Base-by-base conservation (phyloP, 2,113 vertebrate species). In the Perca flavescens region DNA sequence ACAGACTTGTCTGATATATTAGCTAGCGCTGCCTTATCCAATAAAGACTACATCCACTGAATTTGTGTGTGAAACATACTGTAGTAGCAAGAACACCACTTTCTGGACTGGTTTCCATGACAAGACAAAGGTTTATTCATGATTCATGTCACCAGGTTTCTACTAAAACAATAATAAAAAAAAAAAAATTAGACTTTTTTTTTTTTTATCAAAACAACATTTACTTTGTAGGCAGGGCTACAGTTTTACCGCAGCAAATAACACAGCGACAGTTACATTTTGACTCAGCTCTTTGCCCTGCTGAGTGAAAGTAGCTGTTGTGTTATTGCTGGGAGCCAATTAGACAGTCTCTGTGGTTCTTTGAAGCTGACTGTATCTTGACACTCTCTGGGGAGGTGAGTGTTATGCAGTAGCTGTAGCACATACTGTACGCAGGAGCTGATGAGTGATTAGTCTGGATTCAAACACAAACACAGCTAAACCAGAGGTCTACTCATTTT, bases 1-100 rank as follows among this genome's bases (percentile, higher is more conserved):
- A 21, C 69, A 65, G 81, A 61, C 75, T 72, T 12, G 82, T 83
- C 88, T 89, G 81, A 92, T 91, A 86, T 88, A 90, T 90, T 84
- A 90, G 80, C 74, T 56, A 46, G 46, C 17, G 34, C 86, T 79
- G 87, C 88, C 67, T 80, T 77, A 31, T 91, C 87, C 77, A 91
- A 82, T 87, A 85, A 74, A 74, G 71, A 83, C 63, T 11, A 14
- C 40, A 21, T 77, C 82, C 65, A 70, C 80, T 64, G 58, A 71
- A 77, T 19, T 52, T 50, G 74, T 80, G 80, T 79, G 76, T 58
- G 73, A 88, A 80, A 79, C 86, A 62, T 25, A 58, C 25, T 43
- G 28, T 66, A 75, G 70, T 28, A 22, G 47, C 19, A 62, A 57
- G 47, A 89, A 69, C 64, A 75, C 46, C 9, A n/a, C 57, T 82